phyloP scores from a whole-genome alignment of 2,888 invertebrate species.

The Agapostemon virescens region DNA sequence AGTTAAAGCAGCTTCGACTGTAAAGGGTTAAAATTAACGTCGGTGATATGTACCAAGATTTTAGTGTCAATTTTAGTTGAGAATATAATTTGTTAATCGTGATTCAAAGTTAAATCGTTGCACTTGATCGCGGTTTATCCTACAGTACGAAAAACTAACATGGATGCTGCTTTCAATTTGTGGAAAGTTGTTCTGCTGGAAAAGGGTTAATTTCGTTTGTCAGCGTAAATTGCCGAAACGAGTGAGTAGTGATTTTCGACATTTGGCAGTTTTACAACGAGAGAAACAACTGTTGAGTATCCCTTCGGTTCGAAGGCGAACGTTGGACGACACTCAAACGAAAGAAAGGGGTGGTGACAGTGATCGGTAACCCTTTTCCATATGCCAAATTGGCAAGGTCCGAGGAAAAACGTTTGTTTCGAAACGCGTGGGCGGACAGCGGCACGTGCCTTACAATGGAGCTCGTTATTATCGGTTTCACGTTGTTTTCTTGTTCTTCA shows the following conservation, averaged over 20 bases:
- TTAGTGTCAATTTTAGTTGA: no score
- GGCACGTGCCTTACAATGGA: constrained; percentile 73
- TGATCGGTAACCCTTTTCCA: constrained; percentile 50
- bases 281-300: background rate
- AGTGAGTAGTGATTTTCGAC: background rate
- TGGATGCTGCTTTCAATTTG: background rate
- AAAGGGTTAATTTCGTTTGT: background rate
- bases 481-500: constrained; percentile 52
- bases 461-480: constrained; percentile 72
- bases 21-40: no score
- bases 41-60: no score
- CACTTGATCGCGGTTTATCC: background rate
- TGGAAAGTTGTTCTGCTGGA: background rate
- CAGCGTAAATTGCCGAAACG: background rate
- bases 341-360: constrained; percentile 23
- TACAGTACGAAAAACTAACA: background rate
- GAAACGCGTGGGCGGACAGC: constrained; percentile 73
- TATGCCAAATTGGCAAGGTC: constrained; percentile 49
- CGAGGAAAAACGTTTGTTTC: constrained; percentile 54
- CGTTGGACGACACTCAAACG: background rate
- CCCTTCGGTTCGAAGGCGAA: background rate
- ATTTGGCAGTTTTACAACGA: background rate
- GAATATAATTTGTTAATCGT: no score
- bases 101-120: background rate
- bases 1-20: no score